phyloP scores from a whole-genome alignment of 2,888 invertebrate genomes.

The Neria commutata region DNA sequence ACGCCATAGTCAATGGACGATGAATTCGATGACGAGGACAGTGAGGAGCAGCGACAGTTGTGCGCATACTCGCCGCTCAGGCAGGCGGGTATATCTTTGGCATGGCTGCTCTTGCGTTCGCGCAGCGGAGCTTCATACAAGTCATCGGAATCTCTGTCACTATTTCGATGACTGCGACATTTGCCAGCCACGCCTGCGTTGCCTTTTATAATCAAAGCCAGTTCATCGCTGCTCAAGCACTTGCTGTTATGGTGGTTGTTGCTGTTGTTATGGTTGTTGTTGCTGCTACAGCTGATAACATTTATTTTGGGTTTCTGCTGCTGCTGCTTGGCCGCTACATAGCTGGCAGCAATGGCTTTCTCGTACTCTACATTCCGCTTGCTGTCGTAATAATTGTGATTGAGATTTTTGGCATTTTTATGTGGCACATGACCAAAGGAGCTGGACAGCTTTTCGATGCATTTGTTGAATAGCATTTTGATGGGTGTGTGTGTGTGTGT shows the following conservation, averaged over 20 bases:
- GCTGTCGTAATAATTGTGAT: constrained; percentile 18
- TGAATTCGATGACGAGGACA: constrained; percentile 17
- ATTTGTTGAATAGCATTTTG: constrained; percentile 59
- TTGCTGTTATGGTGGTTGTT: constrained; percentile 17
- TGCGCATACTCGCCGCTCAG: neutral
- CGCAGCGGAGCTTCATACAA: neutral
- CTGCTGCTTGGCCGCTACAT: constrained; percentile 32
- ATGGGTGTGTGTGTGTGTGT: neutral
- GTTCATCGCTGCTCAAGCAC: constrained; percentile 42
- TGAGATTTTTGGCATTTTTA: constrained; percentile 20
- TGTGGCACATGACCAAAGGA: constrained; percentile 48
- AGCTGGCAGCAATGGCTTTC: constrained; percentile 50
- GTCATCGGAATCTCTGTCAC: constrained; percentile 3
- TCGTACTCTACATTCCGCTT: constrained; percentile 53
- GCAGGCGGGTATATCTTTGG: constrained; percentile 22
- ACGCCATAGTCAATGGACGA: constrained; percentile 33
- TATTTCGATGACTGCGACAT: constrained; percentile 17
- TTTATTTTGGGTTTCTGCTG: constrained; percentile 3
- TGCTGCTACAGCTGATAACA: neutral
- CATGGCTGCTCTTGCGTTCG: neutral
- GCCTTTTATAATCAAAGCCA: constrained; percentile 42
- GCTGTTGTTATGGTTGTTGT: neutral
- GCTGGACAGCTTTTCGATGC: constrained; percentile 57
- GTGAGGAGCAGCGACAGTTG: neutral
- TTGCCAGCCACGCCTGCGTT: constrained; percentile 28